phyloP scores from a whole-genome alignment of 1,140 invertebrate genomes.

The Apis florea region DNA sequence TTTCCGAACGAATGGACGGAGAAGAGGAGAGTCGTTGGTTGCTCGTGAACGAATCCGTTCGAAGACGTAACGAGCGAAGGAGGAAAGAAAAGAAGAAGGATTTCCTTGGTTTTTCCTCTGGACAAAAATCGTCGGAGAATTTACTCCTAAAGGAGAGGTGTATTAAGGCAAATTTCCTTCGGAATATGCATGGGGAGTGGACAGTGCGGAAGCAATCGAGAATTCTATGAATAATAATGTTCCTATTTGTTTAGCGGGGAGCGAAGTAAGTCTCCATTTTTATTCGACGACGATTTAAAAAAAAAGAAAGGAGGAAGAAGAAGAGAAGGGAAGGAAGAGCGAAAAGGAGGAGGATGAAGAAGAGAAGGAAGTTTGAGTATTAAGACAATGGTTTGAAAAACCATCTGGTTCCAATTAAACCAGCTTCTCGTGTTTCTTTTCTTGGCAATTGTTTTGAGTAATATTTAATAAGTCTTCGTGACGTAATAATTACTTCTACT shows the following conservation, averaged over 20 bases:
- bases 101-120: neutral
- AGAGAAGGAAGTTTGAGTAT: neutral
- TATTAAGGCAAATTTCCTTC: conserved; percentile 50
- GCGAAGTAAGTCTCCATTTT: conserved; percentile 33
- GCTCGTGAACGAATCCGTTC: no score
- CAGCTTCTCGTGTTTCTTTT: conserved; percentile 18
- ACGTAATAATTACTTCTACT: neutral
- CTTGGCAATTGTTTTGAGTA: conserved; percentile 25
- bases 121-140: conserved; percentile 17
- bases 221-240: conserved; percentile 64
- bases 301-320: neutral
- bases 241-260: conserved; percentile 58
- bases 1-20: no score
- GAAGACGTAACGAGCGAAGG: neutral
- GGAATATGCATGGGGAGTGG: conserved; percentile 40
- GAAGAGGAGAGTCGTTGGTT: no score
- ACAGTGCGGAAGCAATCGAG: conserved; percentile 43
- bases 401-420: conserved; percentile 46
- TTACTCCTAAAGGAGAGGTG: neutral
- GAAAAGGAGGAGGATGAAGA: no score
- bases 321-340: neutral
- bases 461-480: neutral
- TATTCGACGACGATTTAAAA: conserved; percentile 25
- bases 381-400: conserved; percentile 7
- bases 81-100: neutral